These are phyloP conservation scores for Rallus limicola DNA, from an alignment of 2,113 vertebrate genomes.

Conservation along the genomic window DNA sequence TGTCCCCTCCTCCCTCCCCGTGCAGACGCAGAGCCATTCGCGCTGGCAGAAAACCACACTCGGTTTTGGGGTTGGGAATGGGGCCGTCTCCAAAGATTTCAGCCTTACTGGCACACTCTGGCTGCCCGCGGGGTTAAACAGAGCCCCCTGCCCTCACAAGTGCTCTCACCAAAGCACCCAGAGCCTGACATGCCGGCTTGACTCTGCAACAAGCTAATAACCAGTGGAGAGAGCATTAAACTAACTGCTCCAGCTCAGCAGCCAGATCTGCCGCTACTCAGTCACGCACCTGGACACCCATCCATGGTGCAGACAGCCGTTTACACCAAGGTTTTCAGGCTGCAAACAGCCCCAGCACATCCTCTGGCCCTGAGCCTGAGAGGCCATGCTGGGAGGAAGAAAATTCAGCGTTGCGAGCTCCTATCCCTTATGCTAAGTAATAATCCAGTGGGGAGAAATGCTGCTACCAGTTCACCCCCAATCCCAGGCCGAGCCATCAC, in stretches of 20 bases:
- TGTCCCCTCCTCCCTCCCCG: not conserved
- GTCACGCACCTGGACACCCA: not conserved
- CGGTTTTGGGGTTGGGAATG: not conserved
- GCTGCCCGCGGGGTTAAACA: not conserved
- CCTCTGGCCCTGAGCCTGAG: not conserved
- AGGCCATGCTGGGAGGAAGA: not conserved
- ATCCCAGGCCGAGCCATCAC: not conserved
- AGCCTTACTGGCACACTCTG: not conserved
- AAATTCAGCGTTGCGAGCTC: not conserved
- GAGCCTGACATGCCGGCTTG: not conserved
- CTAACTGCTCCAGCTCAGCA: not conserved
- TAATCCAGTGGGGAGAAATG: not conserved
- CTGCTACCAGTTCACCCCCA: not conserved
- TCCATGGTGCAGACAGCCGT: not conserved
- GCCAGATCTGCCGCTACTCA: not conserved
- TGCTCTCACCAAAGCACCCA: not conserved
- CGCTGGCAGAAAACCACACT: not conserved
- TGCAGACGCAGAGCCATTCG: not conserved
- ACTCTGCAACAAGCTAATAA: not conserved
- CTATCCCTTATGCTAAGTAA: not conserved
- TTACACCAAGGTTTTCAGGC: not conserved
- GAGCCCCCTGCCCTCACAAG: not conserved
- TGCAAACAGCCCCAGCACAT: not conserved
- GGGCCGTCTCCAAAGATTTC: not conserved
- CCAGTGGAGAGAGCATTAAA: slow-evolving; percentile 25